A percentile compares a stretch with the other conserved stretches of the same genome.
These are phyloP conservation scores for Grallaria varia DNA, from an alignment of 2,113 vertebrate species.

Conservation along the genomic window DNA sequence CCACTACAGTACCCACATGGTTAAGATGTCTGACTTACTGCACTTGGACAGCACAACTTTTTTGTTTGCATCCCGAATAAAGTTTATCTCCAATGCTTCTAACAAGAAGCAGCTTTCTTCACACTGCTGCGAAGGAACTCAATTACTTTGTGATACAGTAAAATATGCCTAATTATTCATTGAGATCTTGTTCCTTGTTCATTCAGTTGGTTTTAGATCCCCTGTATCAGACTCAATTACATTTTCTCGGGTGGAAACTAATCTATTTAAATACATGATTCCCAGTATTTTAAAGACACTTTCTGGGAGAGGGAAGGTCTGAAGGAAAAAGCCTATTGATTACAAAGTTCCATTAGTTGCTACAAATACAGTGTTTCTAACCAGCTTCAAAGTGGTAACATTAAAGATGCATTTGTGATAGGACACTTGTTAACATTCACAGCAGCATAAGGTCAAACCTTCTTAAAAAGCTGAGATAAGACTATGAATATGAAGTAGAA, in stretches of 20 bases:
- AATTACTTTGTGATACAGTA: neutral
- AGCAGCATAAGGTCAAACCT: neutral
- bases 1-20: neutral
- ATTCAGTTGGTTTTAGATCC: constrained; percentile 19
- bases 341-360: neutral
- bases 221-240: constrained; percentile 18
- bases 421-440: neutral
- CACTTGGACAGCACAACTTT: neutral
- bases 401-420: neutral
- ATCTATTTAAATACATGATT: neutral
- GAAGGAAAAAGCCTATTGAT: neutral
- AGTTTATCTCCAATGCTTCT: neutral
- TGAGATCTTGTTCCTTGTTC: constrained; percentile 35
- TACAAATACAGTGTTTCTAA: neutral
- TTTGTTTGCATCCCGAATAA: neutral
- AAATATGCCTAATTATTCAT: constrained; percentile 31
- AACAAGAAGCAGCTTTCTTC: neutral
- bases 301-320: neutral
- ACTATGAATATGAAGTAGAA: neutral
- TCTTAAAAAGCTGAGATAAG: neutral
- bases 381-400: neutral
- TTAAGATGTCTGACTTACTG: neutral
- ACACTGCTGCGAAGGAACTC: neutral
- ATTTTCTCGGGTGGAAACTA: constrained; percentile 28
- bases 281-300: neutral